Conservation (phyloP, 2,113 vertebrate genomes). For the Ophthalmolycus amberensis region DNA sequence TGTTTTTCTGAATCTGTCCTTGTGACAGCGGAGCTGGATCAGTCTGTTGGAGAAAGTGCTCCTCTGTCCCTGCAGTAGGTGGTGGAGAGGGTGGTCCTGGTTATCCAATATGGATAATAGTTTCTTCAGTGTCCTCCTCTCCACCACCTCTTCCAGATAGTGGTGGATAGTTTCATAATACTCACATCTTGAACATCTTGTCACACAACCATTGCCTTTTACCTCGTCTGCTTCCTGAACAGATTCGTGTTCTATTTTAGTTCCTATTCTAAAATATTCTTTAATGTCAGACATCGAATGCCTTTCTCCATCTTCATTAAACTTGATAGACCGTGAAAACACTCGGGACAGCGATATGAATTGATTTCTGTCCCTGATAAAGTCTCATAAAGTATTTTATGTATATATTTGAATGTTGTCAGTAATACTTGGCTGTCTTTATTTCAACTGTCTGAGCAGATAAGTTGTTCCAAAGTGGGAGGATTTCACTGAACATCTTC, state of each 20-base stretch:
- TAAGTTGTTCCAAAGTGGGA: constrained; percentile 44
- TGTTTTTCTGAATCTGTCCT: too few relatives aligned
- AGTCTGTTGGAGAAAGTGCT: too few relatives aligned
- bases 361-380: too few relatives aligned
- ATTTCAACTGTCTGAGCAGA: constrained; percentile 32
- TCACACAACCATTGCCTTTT: background rate
- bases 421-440: background rate
- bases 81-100: too few relatives aligned
- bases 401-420: background rate
- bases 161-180: background rate
- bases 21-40: too few relatives aligned
- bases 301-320: background rate
- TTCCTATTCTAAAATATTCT: background rate
- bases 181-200: background rate
- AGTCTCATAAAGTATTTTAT: constrained; percentile 3
- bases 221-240: background rate
- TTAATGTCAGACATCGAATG: background rate
- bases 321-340: too few relatives aligned
- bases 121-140: too few relatives aligned
- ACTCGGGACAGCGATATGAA: too few relatives aligned
- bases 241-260: too few relatives aligned
- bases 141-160: too few relatives aligned
- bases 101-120: too few relatives aligned
- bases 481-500: constrained; percentile 32
- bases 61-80: too few relatives aligned